A percentile compares a stretch with the other conserved stretches of the same genome.
Conservation (phyloP, 2,888 invertebrate species). For the Heliconius erato region DNA sequence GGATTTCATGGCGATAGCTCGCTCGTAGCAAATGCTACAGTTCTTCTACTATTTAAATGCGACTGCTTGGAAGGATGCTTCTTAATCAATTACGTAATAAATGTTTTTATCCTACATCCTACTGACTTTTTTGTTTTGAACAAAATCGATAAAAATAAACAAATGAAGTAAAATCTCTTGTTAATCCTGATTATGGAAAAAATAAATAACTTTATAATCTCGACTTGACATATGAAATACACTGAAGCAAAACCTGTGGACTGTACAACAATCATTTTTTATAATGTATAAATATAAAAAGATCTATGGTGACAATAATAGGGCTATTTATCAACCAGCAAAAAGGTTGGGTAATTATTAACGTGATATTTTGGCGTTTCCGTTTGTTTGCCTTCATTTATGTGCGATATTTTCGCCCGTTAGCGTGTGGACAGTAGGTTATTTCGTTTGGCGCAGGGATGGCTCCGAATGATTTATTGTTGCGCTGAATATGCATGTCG, state of each 20-base stretch:
- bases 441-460: constrained; percentile 77
- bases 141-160: neutral
- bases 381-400: constrained; percentile 81
- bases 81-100: constrained; percentile 18
- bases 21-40: constrained; percentile 27
- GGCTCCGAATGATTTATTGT: constrained; percentile 82
- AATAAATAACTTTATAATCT: neutral
- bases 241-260: neutral
- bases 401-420: constrained; percentile 74
- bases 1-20: constrained; percentile 45
- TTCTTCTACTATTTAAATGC: constrained; percentile 24
- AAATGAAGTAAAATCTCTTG: neutral
- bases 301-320: constrained; percentile 82
- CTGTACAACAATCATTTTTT: constrained; percentile 11
- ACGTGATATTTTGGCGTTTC: constrained; percentile 78
- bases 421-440: constrained; percentile 76
- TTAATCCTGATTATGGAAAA: neutral
- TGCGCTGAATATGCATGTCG: constrained; percentile 84
- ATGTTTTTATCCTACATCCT: neutral
- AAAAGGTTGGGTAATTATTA: constrained; percentile 84
- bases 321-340: constrained; percentile 83
- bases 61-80: constrained; percentile 48
- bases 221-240: constrained; percentile 4
- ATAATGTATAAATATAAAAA: constrained; percentile 78
- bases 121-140: neutral